These are phyloP conservation scores for Cepphus grylle DNA, from an alignment of 2,113 vertebrate genomes.

Conservation along the genomic window DNA sequence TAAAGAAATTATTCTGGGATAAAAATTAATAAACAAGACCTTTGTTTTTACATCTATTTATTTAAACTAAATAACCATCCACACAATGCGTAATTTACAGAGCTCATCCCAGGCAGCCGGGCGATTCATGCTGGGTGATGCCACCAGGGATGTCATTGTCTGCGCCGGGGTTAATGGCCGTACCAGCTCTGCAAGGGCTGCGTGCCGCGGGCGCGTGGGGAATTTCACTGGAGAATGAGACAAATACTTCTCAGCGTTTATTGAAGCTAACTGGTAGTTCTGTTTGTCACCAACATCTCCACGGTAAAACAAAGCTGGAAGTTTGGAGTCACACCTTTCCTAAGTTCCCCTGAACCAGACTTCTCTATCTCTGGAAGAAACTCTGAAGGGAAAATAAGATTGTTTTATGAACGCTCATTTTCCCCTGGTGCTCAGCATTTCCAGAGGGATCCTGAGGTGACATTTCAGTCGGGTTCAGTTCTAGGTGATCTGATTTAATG, in stretches of 20 bases:
- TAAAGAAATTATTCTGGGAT: not conserved
- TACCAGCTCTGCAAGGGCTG: not conserved
- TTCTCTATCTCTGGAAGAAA: not conserved
- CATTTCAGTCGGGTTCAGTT: not conserved
- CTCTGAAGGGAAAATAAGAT: not conserved
- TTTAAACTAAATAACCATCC: not conserved
- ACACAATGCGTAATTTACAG: not conserved
- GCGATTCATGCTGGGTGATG: not conserved
- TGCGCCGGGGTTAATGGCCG: not conserved
- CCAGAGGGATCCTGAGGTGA: not conserved
- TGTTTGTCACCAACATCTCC: not conserved
- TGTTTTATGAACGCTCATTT: not conserved
- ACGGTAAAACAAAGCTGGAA: not conserved
- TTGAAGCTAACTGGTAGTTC: not conserved
- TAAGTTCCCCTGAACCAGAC: not conserved
- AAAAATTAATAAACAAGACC: not conserved
- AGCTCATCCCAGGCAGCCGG: not conserved
- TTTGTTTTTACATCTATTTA: not conserved
- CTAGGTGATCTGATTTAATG: not conserved
- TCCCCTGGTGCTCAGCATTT: not conserved
- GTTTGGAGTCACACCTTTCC: not conserved
- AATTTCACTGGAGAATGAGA: not conserved
- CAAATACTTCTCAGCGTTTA: not conserved
- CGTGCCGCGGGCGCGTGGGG: fast-evolving
- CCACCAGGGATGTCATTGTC: not conserved